A percentile compares a stretch with the other conserved stretches of the same genome.
Conservation (phyloP, 2,797 vertebrate genomes). For the Pangasius djambal region DNA sequence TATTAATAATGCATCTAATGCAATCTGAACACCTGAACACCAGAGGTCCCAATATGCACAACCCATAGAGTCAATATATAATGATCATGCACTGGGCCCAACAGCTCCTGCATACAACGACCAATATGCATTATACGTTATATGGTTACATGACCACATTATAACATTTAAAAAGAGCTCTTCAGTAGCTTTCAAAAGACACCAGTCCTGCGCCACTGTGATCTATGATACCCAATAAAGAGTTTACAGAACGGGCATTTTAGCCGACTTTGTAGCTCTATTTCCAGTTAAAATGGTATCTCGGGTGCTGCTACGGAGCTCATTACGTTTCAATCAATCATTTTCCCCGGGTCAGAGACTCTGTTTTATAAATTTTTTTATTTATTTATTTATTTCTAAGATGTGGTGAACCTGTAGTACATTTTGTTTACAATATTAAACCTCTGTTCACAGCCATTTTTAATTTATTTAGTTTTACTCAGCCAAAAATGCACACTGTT, state of each 20-base stretch:
- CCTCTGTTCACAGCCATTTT: not conserved
- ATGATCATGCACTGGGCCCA: not conserved
- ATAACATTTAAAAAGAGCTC: not conserved
- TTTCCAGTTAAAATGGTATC: not conserved
- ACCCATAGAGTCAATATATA: not conserved
- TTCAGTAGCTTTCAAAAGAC: not conserved
- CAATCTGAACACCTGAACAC: not conserved
- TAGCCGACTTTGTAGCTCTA: not conserved
- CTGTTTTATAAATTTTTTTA: not conserved
- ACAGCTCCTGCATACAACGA: not conserved
- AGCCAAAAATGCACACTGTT: not conserved
- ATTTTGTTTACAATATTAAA: not conserved
- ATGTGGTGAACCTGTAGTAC: not conserved
- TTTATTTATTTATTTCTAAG: not conserved
- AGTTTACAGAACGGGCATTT: not conserved
- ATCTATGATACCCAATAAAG: not conserved
- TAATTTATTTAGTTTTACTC: not conserved
- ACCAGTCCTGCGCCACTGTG: not conserved
- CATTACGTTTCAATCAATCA: not conserved
- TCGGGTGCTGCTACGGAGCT: too few relatives aligned
- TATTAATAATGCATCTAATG: not conserved
- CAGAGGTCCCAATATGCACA: not conserved
- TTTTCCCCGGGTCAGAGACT: not conserved
- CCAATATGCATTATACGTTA: not conserved
- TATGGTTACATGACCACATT: not conserved